Conservation (phyloP, 2,113 vertebrate species). For the Dromaius novaehollandiae region DNA sequence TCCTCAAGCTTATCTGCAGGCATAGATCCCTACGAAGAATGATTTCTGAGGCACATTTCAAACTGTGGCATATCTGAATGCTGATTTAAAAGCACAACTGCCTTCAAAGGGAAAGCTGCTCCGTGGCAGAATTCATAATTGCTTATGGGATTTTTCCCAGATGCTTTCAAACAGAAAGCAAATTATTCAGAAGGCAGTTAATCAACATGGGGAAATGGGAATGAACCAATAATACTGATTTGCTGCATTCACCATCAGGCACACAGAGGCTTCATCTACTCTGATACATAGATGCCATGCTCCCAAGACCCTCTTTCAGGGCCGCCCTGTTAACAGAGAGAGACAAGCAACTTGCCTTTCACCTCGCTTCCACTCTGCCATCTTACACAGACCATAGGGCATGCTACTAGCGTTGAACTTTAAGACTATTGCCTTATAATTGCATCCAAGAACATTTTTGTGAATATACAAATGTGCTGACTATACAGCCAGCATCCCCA, state of each 20-base stretch:
- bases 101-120: neutral
- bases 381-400: neutral
- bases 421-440: neutral
- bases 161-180: neutral
- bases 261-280: neutral
- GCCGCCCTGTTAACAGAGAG: neutral
- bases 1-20: neutral
- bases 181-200: neutral
- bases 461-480: neutral
- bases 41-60: neutral
- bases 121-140: neutral
- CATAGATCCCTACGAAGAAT: neutral
- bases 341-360: neutral
- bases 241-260: accelerated
- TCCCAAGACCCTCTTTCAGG: neutral
- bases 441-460: neutral
- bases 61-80: neutral
- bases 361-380: neutral
- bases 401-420: neutral
- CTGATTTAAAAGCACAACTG: neutral
- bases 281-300: neutral
- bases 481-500: neutral
- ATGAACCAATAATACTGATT: neutral
- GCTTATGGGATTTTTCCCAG: neutral
- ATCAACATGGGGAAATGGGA: neutral